Base-by-base conservation (phyloP, 2,113 vertebrate species). In the Micronycteris hirsuta region DNA sequence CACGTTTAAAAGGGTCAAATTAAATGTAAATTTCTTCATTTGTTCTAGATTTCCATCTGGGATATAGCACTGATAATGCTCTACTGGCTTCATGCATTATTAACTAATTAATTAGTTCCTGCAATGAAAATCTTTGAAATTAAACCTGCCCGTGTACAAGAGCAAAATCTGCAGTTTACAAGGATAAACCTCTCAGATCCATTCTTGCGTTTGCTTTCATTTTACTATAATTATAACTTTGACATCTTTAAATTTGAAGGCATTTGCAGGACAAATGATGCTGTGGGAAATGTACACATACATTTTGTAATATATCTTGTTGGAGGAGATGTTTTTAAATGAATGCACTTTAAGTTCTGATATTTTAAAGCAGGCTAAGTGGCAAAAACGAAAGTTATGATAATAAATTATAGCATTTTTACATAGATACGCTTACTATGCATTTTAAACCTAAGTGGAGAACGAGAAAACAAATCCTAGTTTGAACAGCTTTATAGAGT, bases 61-160 rank as follows among this genome's bases (percentile, higher is more conserved):
- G 70, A 97, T 95, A 97, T 47, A 97, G 56, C 83, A 96, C 76
- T 92, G 83, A 96, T 97, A 98, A 98, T 97, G 63, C 95, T 97
- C 84, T 86, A 68, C 95, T 97, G 95, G 90, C 77, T 98, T 97
- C 96, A 97, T 98, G 97, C 98, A 98, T 98, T 98, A 98, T 98
- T 98, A 98, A 98, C 94, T 98, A 98, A 98, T 98, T 98, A 98
- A 98, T 98, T 98, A 98, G 77, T 97, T 98, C 97, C 92, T 94
- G 96, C 63, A 68, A 65, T 96, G 93, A 97, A 97, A 97, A 97
- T 91, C 97, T 98, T 98, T 97, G 94, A 94, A 97, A 97, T 80
- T 61, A 98, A 98, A 97, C 88, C 90, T 96, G 95, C 93, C 63
- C 97, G 93, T 97, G 97, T 97, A 98, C 98, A 95, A 98, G 89